Evolutionary conservation across 2,113 vertebrate genomes (phyloP).

Genomic region (Planiliza haematocheilus): DNA sequence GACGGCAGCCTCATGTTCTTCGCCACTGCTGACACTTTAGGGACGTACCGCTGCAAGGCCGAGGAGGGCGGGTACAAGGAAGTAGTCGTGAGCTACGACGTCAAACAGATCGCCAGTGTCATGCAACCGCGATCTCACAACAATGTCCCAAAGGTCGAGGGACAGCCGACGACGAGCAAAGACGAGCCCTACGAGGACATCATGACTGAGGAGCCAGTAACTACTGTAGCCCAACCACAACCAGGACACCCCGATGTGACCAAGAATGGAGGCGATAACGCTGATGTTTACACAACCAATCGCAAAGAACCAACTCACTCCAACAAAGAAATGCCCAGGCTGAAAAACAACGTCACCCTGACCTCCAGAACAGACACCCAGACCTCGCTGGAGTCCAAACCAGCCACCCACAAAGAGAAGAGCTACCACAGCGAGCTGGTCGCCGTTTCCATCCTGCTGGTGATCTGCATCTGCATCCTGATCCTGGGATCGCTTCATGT

Average conservation of each 20-base stretch:
- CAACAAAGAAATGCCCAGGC: no score
- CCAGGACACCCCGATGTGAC: no score
- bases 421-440: conserved; percentile 65
- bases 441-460: conserved; percentile 61
- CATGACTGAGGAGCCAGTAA: no score
- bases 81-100: conserved; percentile 3
- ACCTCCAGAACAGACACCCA: no score
- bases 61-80: conserved; percentile 56
- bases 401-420: background rate
- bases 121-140: rapidly evolving
- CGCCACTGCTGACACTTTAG: conserved; percentile 23
- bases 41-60: conserved; percentile 61
- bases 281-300: no score
- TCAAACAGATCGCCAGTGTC: conserved; percentile 22
- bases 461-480: conserved; percentile 29
- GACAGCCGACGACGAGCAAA: no score
- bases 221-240: no score
- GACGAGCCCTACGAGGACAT: no score
- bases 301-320: no score
- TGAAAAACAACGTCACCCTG: no score
- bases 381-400: no score
- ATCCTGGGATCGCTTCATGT: background rate
- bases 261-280: no score
- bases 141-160: background rate
- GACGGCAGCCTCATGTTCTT: conserved; percentile 63